Base-by-base conservation (phyloP, 2,888 invertebrate genomes). In the Hesperia comma region DNA sequence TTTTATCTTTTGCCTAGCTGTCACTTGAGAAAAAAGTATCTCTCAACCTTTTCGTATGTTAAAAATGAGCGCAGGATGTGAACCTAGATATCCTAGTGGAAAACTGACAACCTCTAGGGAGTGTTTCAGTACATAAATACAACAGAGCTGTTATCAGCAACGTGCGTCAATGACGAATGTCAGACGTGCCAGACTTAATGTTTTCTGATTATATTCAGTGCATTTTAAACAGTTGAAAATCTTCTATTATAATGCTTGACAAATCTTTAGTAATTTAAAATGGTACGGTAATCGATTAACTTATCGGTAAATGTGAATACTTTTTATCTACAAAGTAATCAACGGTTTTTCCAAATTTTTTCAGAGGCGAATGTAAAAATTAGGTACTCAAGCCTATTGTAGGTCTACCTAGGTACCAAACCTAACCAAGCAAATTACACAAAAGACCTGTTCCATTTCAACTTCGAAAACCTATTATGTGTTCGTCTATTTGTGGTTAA, bases 151-250 rank as follows among this genome's bases (percentile, higher is more conserved):
- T 49, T 53, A 53, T 26, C 53, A 26, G 26, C 53, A 7, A n/a
- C 53, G 26, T 26, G 53, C 26, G 53, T 7, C 53, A 49, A 49
- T 51, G 19, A 26, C 26, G 49, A 17, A 49, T 19, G n/a, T 32
- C 10, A 21, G 10, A 53, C 53, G 53, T 53, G 53, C 14, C 15
- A 8, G 7, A 7, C 26, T n/a, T 32, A 53, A 33, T 37, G 37
- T 37, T 56, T 15, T 32, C 33, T 26, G 53, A 53, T 53, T 53
- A 53, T 53, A 53, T 26, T 26, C 53, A 26, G 26, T 53, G 32
- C 26, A 53, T 26, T 43, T 37, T 43, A 43, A 15, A 14, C 55
- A 21, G 21, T 14, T 55, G 19, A 19, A 49, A 17, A 19, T 12
- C 12, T 19, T 46, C 7, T 46, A 17, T 17, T 46, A 33, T 17